phyloP scores from a whole-genome alignment of 2,888 invertebrate genomes.

The Dromius quadrimaculatus region DNA sequence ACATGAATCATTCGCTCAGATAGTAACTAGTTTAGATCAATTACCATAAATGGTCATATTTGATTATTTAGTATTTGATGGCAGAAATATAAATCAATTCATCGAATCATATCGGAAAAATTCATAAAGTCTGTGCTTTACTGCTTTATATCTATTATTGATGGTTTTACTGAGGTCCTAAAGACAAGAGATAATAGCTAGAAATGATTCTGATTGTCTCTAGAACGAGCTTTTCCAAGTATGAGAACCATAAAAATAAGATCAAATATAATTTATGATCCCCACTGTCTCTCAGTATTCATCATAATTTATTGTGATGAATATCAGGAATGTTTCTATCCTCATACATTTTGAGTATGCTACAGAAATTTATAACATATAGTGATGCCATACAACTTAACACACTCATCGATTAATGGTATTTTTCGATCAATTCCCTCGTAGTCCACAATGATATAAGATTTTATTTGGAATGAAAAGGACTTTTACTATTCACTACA shows the following conservation, averaged over 20 bases:
- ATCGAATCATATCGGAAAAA: conserved; percentile 1
- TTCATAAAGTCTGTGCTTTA: conserved; percentile 27
- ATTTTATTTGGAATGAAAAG: too few relatives aligned
- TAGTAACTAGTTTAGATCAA: background rate
- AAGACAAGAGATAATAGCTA: conserved; percentile 34
- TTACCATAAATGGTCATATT: background rate
- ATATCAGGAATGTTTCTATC: background rate
- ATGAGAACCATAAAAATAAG: too few relatives aligned
- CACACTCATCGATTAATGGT: too few relatives aligned
- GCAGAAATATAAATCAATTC: conserved; percentile 26
- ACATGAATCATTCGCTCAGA: background rate
- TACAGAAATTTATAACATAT: too few relatives aligned
- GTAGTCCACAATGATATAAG: too few relatives aligned
- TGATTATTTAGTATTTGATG: conserved; percentile 16
- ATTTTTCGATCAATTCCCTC: too few relatives aligned
- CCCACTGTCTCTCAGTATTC: conserved; percentile 11
- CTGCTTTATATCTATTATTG: conserved; percentile 46
- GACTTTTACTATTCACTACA: too few relatives aligned
- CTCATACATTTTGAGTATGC: too few relatives aligned
- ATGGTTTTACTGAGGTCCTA: conserved; percentile 28
- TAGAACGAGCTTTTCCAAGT: conserved; percentile 27
- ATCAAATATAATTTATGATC: too few relatives aligned
- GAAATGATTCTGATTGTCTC: conserved; percentile 46
- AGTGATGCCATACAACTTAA: too few relatives aligned
- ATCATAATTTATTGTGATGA: too few relatives aligned